Evolutionary conservation across 2,888 invertebrate genomes (phyloP), one percentile per base, ranked within the genome.

Genomic region (Tetragonula carbonaria): DNA sequence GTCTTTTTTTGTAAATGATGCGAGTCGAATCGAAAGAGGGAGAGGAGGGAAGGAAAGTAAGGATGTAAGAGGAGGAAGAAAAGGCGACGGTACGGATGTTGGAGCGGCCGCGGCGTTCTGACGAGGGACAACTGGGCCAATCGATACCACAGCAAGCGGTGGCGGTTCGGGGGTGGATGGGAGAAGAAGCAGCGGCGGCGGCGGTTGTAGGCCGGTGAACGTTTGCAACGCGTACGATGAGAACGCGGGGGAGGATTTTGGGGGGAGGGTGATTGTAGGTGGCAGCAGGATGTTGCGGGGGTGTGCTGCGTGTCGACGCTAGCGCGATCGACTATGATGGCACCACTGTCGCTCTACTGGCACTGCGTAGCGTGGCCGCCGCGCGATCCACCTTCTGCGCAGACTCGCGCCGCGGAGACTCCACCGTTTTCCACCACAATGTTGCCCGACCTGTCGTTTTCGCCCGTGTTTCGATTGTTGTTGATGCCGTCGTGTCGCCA

Each of bases 71-170:
- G 38, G 23, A 38, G n/a, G 79, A 51, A 65, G 82, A 80, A 74
- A 86, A 65, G 67, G 76, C 65, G 82, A 72, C 67, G 80, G 89
- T 90, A 90, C 84, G 84, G 90, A 86, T 87, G 91, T 91, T 88
- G 87, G 90, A 89, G 86, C 85, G 88, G 89, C 80, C 83, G 87
- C 83, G 77, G 86, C 82, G 87, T 88, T 91, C 88, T 91, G 92
- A 91, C 91, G 92, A 91, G 91, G 92, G 91, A 93, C 93, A 93
- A 93, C 93, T 93, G 93, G 93, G 93, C 93, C 93, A 93, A 93
- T 93, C 93, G 93, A 93, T 93, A 91, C 88, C 88, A 85, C 91
- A 90, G 89, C 88, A 86, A 86, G 75, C 87, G 89, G 81, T 73
- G 88, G 87, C 86, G 87, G 86, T 80, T 86, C 86, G 83, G 85